These are phyloP conservation scores for Papilio machaon DNA, from an alignment of 1,140 invertebrate genomes.

Conservation along the genomic window DNA sequence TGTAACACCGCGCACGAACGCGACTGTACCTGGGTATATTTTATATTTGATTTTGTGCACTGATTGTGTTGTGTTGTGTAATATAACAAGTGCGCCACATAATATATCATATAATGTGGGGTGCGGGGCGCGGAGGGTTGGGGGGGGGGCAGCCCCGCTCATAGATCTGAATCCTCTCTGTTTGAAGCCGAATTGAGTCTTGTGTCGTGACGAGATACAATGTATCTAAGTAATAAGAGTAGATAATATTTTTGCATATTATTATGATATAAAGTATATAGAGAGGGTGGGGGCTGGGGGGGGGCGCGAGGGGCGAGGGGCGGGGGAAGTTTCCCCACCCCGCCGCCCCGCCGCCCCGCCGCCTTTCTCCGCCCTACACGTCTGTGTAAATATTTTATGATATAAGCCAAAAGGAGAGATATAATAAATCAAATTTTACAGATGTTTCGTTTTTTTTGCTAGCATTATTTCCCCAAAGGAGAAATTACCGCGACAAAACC, in stretches of 20 bases:
- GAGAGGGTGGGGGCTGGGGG: neutral
- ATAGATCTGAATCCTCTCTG: conserved; percentile 42
- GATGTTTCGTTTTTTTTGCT: neutral
- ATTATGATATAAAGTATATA: conserved; percentile 28
- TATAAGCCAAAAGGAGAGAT: conserved; percentile 40
- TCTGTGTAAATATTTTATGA: conserved; percentile 41
- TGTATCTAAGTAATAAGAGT: conserved; percentile 29
- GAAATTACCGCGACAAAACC: neutral
- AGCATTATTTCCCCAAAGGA: neutral
- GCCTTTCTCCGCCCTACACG: neutral
- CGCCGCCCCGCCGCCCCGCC: neutral
- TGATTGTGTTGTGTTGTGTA: too few species aligned
- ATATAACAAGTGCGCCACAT: too few species aligned
- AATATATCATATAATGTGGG: neutral
- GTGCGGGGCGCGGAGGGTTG: neutral
- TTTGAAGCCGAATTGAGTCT: conserved; percentile 34
- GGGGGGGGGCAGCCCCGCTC: neutral
- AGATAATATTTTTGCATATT: conserved; percentile 41
- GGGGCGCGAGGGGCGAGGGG: too few species aligned
- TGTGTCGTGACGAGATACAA: neutral
- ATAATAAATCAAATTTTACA: conserved; percentile 41
- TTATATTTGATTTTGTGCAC: too few species aligned
- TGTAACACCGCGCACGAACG: too few species aligned
- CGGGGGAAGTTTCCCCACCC: too few species aligned
- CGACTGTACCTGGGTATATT: too few species aligned